Evolutionary conservation across 1,140 invertebrate species (phyloP).

Genomic region (Cotesia chilonis): DNA sequence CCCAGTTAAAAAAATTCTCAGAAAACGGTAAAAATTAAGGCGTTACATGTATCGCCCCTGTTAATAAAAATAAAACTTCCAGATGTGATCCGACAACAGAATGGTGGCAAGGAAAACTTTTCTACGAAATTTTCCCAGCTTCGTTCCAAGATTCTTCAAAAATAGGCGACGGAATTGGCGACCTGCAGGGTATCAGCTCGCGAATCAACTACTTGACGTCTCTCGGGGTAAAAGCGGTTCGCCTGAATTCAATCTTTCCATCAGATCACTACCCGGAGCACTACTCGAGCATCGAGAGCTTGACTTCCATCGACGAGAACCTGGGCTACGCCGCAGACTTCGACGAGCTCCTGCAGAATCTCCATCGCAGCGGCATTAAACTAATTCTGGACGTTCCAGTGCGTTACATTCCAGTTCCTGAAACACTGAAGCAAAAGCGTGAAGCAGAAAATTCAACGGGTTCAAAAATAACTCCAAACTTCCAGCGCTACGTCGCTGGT

Average conservation of each 20-base stretch:
- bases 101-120: slow-evolving; percentile 83
- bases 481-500: slow-evolving; percentile 15
- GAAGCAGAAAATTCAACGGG: background rate
- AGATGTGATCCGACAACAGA: slow-evolving; percentile 65
- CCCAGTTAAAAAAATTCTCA: no score
- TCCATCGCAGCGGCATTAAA: slow-evolving; percentile 75
- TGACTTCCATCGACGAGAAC: slow-evolving; percentile 70
- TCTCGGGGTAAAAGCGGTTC: slow-evolving; percentile 73
- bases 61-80: background rate
- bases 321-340: slow-evolving; percentile 76
- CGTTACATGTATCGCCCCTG: no score
- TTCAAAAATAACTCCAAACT: slow-evolving; percentile 12
- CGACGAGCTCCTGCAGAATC: slow-evolving; percentile 66
- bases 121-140: slow-evolving; percentile 85
- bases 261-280: slow-evolving; percentile 76
- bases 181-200: slow-evolving; percentile 74
- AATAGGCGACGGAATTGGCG: slow-evolving; percentile 76
- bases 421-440: no score
- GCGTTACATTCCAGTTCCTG: slow-evolving; percentile 60
- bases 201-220: slow-evolving; percentile 74
- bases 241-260: slow-evolving; percentile 80
- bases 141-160: slow-evolving; percentile 80
- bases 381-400: slow-evolving; percentile 81
- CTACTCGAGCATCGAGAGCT: slow-evolving; percentile 72
- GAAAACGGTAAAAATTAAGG: no score